phyloP scores from a whole-genome alignment of 30 jellyfish, hydroid and myxozoan genomes.

The Turritopsis dohrnii region DNA sequence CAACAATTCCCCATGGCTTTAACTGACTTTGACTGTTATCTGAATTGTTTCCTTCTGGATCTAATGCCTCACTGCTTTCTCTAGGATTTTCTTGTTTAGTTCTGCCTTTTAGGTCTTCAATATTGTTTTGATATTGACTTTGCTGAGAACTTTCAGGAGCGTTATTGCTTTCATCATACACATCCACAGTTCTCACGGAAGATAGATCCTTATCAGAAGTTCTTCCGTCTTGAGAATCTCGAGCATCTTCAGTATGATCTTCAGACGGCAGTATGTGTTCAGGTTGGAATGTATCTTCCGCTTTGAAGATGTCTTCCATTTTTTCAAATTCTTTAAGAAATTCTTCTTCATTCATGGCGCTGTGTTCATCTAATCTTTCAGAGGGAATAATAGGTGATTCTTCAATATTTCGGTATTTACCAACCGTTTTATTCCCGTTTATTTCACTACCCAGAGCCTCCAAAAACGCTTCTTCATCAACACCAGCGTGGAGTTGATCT shows the following conservation, averaged over 20 bases:
- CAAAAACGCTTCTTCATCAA: slow-evolving; percentile 5
- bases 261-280: not conserved
- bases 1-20: slow-evolving; percentile 11
- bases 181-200: too few species aligned
- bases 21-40: not conserved
- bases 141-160: not conserved
- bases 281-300: not conserved
- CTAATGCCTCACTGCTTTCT: not conserved
- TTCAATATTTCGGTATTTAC: not conserved
- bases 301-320: not conserved
- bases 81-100: not conserved
- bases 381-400: slow-evolving; percentile 16
- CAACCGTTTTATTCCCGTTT: not conserved
- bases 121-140: too few species aligned
- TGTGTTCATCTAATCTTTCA: not conserved
- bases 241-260: not conserved
- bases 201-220: too few species aligned
- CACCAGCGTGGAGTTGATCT: not conserved
- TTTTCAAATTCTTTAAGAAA: slow-evolving; percentile 10
- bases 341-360: slow-evolving; percentile 16
- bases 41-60: not conserved
- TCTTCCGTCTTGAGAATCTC: not conserved
- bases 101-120: not conserved
- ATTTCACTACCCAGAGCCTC: not conserved
- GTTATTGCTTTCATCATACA: not conserved